Evolutionary conservation across 2,113 vertebrate genomes (phyloP), one percentile per base, ranked within the genome.

Genomic region (Hypomesus transpacificus): DNA sequence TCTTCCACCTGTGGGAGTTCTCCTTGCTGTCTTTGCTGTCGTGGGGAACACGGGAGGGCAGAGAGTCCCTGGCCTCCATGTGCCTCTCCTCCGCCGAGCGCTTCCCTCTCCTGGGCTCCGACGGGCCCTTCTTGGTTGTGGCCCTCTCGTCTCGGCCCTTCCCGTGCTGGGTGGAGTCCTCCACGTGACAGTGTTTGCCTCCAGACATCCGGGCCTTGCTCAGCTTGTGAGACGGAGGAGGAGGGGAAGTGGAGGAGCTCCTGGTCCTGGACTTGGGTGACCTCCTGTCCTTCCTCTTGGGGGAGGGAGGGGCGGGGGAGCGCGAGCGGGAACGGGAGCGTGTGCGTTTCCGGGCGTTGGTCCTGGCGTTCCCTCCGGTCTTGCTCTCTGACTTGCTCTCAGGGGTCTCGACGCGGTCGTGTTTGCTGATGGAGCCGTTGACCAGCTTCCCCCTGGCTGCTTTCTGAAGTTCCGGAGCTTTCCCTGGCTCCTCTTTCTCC

Each of bases 211-310:
- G 91, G 21, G 85, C 85, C 74, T 97, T 98, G 14, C 89, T 89
- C 0, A 82, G 77, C 86, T 97, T 97, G 71, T 92, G 90, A 0
- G 92, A 3, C 24, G 24, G 91, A 21, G 93, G 91, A 9, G 93
- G 92, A 69, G 86, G 88, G 0, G 87, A 89, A 1, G 69, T 9
- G 0, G 96, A 96, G 70, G 91, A 89, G 83, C 95, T 97, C 72
- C 95, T 87, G 4, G 93, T 85, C 71, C 94, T 78, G 82, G 92
- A 88, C 85, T 98, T 98, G 4, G 97, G 96, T 0, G 95, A 96
- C 0, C 95, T 86, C 20, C 96, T 89, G 8, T 97, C 96, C 84
- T 96, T 94, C 79, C 95, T 92, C 84, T 98, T 98, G 0, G 94
- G 94, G 68, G 93, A 96, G 85, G 91, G 85, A 0, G 88, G 82